Evolutionary conservation across 2,888 invertebrate genomes (phyloP), one percentile per base, ranked within the genome.

Genomic region (Amaurobius ferox): DNA sequence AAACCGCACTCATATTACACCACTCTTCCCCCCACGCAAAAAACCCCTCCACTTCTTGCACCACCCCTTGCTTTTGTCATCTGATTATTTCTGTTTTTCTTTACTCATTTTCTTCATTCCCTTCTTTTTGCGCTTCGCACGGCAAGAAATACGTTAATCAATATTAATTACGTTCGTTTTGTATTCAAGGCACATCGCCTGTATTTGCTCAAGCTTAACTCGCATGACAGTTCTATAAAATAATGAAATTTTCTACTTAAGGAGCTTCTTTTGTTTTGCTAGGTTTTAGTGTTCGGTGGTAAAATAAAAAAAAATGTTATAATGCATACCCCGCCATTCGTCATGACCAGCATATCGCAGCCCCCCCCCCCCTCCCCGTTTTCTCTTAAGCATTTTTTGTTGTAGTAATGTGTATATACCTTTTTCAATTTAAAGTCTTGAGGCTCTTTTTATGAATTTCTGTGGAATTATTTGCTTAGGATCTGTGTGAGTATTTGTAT

Each of bases 191-290:
- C 85, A 73, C 85, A 78, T 67, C 85, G 61, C 70, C 85, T 78
- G 85, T 85, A 85, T 85, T 85, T 85, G 85, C 85, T 85, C 85
- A 85, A 73, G 77, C 78, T 85, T 78, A 85, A 61, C 70, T 78
- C 85, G 35, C 72, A 70, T 78, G 85, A 85, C 85, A 85, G 85
- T 85, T 85, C 85, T 78, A 85, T 85, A 85, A 78, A 85, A 78
- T 85, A 85, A 85, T 85, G 85, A 85, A 85, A 85, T 85, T 85
- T 85, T 78, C 85, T 78, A 85, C 85, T 85, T 73, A 81, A 81
- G 72, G 78, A 67, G 66, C 72, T 40, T 35, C 71, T 71, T 77
- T 83, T 85, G 85, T 85, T 78, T 85, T 85, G 78, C 44, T 73
- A 72, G 66, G 66, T 55, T 30, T 44, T 35, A 70, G 40, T 66